phyloP scores from a whole-genome alignment of 2,888 invertebrate genomes.

The Cancer borealis region DNA sequence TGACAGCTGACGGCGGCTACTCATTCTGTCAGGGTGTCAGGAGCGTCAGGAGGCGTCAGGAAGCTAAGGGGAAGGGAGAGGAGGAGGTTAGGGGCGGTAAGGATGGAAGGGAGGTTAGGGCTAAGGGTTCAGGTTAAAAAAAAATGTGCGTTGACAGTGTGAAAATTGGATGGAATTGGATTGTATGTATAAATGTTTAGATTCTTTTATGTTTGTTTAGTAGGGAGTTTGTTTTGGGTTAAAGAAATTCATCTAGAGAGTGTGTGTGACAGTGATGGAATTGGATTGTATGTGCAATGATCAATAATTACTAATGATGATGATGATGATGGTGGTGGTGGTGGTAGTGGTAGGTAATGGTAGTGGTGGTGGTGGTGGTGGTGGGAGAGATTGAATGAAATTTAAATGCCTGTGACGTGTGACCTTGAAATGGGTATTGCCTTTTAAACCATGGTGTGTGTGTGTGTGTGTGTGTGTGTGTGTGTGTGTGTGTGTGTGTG shows the following conservation, averaged over 20 bases:
- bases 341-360: background rate
- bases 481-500: background rate
- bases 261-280: too few relatives aligned
- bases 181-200: too few relatives aligned
- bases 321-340: too few relatives aligned
- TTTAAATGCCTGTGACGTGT: background rate
- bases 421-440: background rate
- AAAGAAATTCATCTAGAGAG: too few relatives aligned
- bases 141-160: too few relatives aligned
- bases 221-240: too few relatives aligned
- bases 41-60: background rate
- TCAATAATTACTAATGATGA: too few relatives aligned
- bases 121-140: background rate
- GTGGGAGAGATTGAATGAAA: background rate
- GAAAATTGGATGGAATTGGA: too few relatives aligned
- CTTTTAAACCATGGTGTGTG: background rate
- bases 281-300: too few relatives aligned
- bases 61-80: background rate
- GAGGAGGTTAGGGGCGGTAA: background rate
- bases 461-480: slow-evolving; percentile 1
- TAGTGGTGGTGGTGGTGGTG: background rate
- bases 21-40: background rate
- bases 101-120: background rate
- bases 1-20: slow-evolving; percentile 69
- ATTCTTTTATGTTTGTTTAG: too few relatives aligned